Evolutionary conservation across 2,888 invertebrate species (phyloP), one percentile per base, ranked within the genome.

Genomic region (Xylophagus ater): DNA sequence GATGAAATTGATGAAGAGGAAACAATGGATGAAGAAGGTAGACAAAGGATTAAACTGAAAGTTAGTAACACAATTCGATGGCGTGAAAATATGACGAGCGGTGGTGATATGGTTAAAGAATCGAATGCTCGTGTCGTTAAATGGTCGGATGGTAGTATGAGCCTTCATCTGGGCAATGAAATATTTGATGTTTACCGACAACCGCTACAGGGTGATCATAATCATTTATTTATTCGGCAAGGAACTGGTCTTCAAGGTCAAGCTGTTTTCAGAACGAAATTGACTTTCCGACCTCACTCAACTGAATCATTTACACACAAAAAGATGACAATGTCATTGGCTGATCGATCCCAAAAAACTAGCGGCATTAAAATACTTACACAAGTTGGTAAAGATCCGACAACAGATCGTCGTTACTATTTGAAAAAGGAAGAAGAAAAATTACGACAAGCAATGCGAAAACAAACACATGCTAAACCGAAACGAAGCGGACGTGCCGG

Each of bases 1-100:
- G 96, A 97, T 66, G 98, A 98, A 69, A 89, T 96, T 49, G 97
- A 98, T 57, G 97, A 98, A 53, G 96, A 97, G 60, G 96, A 96
- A 61, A 89, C 90, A 0, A 67, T 94, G 51, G 97, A 99, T 58
- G 97, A 98, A 56, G 98, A 98, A 69, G 98, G 97, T 54, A 72
- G 96, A 43, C 65, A 65, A 43, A 57, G 93, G 60, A 66, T 90
- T 36, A 90, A 90, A 65, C 65, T 90, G 23, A 90, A 90, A 67
- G 90, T 98, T 9, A 97, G 98, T 67, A 98, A 98, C 65, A 97
- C 97, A 0, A 87, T 98, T 36, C 74, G 97, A 8, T 98, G 97
- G 97, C 74, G 89, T 24, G 84, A 86, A 12, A 70, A 68, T 8
- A 80, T 87, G 61, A 83, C 87, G 58, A 78, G 83, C 45, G 78